These are phyloP conservation scores for Scomberomorus guttatus DNA, from an alignment of 2,797 vertebrate species.

Conservation along the genomic window DNA sequence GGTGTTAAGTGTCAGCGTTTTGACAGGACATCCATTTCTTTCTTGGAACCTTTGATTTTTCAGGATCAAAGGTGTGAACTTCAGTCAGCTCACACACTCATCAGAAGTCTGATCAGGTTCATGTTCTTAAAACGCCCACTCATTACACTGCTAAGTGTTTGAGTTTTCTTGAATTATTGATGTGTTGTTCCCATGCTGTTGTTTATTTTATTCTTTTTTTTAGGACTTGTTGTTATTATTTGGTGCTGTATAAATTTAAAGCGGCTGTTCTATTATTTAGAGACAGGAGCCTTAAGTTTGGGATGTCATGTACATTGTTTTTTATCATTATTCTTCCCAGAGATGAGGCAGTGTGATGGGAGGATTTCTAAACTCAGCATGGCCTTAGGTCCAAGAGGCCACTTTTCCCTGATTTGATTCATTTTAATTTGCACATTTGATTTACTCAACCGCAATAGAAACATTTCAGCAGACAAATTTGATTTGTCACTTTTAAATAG, in stretches of 20 bases:
- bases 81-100: background rate
- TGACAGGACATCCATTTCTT: background rate
- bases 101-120: background rate
- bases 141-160: background rate
- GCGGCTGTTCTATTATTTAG: background rate
- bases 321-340: background rate
- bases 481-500: conserved; percentile 37
- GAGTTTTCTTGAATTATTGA: background rate
- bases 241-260: background rate
- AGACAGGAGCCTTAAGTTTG: background rate
- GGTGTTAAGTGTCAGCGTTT: background rate
- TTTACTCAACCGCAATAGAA: conserved; percentile 14
- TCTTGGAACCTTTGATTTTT: background rate
- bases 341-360: background rate
- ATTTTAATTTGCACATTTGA: conserved; percentile 12
- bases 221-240: background rate
- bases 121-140: background rate
- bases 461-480: background rate
- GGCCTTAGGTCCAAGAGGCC: background rate
- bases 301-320: background rate
- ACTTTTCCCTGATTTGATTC: background rate
- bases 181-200: background rate
- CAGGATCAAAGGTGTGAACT: too few relatives aligned
- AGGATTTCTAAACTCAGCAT: conserved; percentile 5
- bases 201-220: background rate